phyloP scores from a whole-genome alignment of 2,888 invertebrate genomes.

The Agelastica alni region DNA sequence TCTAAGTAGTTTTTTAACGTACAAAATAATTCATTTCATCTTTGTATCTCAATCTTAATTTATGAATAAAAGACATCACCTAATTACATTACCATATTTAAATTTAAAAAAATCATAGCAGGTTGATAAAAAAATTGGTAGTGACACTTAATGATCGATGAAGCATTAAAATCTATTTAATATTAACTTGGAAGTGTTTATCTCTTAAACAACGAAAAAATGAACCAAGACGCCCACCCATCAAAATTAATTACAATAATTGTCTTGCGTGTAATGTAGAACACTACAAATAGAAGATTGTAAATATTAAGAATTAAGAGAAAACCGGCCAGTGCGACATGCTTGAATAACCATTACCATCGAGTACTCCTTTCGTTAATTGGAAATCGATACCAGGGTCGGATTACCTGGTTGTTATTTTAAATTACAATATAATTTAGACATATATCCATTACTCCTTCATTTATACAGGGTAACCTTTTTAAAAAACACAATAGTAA shows the following conservation, averaged over 20 bases:
- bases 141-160: too few relatives aligned
- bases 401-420: conserved; percentile 1
- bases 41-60: too few relatives aligned
- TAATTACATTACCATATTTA: too few relatives aligned
- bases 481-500: too few relatives aligned
- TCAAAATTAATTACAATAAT: conserved; percentile 20
- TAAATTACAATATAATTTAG: background rate
- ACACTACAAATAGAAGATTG: conserved; percentile 11
- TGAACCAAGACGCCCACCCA: conserved; percentile 4
- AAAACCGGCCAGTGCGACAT: conserved; percentile 9
- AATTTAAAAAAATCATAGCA: too few relatives aligned
- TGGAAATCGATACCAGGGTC: conserved; percentile 14
- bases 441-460: too few relatives aligned
- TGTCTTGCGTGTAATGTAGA: conserved; percentile 12
- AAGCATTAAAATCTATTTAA: background rate
- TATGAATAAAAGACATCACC: too few relatives aligned
- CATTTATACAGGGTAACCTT: too few relatives aligned
- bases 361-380: conserved; percentile 12
- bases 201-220: background rate
- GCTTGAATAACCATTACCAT: background rate
- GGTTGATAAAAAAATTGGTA: too few relatives aligned
- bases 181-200: background rate
- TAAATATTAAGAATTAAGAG: conserved; percentile 19
- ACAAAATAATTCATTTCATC: too few relatives aligned
- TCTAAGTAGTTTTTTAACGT: too few relatives aligned